These are phyloP conservation scores for Gulo gulo DNA, from an alignment of 2,113 vertebrate genomes.

Conservation along the genomic window DNA sequence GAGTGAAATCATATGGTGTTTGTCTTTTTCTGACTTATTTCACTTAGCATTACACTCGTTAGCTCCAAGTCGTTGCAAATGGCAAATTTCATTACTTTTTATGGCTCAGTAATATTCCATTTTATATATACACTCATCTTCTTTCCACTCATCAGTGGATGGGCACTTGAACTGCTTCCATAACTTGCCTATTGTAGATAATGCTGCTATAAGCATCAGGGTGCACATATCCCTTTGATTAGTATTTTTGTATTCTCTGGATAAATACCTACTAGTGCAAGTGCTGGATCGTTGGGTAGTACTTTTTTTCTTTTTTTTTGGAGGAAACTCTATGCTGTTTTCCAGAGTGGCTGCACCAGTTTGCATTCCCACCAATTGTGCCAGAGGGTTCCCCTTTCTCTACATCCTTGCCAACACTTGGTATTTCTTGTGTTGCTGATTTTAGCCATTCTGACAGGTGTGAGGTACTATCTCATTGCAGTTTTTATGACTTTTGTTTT, in stretches of 20 bases:
- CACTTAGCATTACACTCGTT: neutral
- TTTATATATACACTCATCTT: neutral
- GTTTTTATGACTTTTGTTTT: too few relatives aligned
- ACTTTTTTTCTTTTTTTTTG: neutral
- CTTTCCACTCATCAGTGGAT: neutral
- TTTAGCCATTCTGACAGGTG: too few relatives aligned
- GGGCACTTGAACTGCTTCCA: neutral
- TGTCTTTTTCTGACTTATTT: neutral
- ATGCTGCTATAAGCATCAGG: neutral
- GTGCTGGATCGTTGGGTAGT: neutral
- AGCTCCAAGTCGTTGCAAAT: neutral
- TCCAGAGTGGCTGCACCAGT: neutral
- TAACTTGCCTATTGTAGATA: neutral
- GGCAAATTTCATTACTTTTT: too few relatives aligned
- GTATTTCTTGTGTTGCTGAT: too few relatives aligned
- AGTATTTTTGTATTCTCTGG: neutral
- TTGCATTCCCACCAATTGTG: neutral
- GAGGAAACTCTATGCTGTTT: neutral
- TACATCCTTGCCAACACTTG: too few relatives aligned
- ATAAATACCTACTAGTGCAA: neutral
- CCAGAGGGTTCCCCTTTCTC: neutral
- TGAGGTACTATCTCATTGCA: too few relatives aligned
- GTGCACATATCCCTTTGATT: neutral
- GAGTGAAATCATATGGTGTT: neutral
- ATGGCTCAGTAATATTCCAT: neutral